These are phyloP conservation scores for Marasmarcha lunaedactyla DNA, from an alignment of 2,888 invertebrate species.

Conservation along the genomic window DNA sequence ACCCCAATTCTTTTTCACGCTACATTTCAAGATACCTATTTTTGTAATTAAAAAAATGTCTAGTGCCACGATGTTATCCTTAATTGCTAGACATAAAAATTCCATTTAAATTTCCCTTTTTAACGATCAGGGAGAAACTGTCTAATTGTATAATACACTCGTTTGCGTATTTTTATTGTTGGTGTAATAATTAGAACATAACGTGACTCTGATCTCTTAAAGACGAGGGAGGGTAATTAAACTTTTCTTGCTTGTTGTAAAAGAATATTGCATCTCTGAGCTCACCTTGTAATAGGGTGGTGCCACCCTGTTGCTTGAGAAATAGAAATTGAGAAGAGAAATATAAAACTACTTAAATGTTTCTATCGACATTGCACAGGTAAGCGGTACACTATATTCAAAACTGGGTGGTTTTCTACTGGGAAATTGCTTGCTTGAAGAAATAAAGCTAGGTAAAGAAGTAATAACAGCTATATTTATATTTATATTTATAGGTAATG, in stretches of 20 bases:
- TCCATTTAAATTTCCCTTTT: slow-evolving; percentile 72
- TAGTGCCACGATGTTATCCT: slow-evolving; percentile 69
- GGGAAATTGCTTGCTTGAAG: too few species aligned
- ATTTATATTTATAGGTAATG: too few species aligned
- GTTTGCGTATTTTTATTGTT: slow-evolving; percentile 70
- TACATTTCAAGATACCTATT: slow-evolving; percentile 71
- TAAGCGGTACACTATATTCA: too few species aligned
- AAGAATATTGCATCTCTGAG: slow-evolving; percentile 50
- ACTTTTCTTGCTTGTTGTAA: slow-evolving; percentile 50
- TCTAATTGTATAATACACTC: slow-evolving; percentile 72
- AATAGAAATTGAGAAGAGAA: too few species aligned
- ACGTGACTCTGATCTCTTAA: slow-evolving; percentile 55
- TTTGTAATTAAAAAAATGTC: slow-evolving; percentile 72
- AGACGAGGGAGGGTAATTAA: slow-evolving; percentile 57
- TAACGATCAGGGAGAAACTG: slow-evolving; percentile 68
- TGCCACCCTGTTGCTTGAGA: slow-evolving; percentile 43
- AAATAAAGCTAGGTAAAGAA: too few species aligned
- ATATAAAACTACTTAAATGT: too few species aligned
- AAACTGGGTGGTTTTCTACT: too few species aligned
- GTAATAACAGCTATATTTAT: too few species aligned
- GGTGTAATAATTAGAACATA: slow-evolving; percentile 69
- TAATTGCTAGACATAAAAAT: slow-evolving; percentile 72
- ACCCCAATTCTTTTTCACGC: slow-evolving; percentile 69
- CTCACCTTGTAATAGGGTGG: slow-evolving; percentile 28
- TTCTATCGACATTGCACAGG: too few species aligned